Percentiles rank a stretch among this genome's conserved stretches.
phyloP scores from a whole-genome alignment of 2,888 invertebrate genomes.

The Tinea pellionella region DNA sequence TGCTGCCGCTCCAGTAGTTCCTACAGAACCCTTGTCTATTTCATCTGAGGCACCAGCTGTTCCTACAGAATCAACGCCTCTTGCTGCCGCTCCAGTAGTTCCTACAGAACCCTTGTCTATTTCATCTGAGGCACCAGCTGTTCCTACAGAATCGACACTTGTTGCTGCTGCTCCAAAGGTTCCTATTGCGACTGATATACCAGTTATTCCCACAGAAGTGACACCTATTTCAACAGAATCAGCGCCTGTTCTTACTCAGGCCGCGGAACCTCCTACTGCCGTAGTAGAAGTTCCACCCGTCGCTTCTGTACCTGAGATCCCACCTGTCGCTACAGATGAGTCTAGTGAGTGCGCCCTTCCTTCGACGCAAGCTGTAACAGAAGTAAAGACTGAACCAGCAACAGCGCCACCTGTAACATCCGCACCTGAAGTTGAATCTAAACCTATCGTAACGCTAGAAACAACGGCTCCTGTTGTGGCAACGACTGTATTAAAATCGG shows the following conservation, averaged over 20 bases:
- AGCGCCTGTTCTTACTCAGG: not conserved
- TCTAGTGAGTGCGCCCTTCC: not conserved
- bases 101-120: slow-evolving; percentile 19
- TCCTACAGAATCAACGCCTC: slow-evolving; percentile 18
- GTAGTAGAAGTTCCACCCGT: slow-evolving; percentile 21
- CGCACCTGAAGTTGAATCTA: slow-evolving; percentile 15
- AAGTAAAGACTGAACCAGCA: slow-evolving; percentile 11
- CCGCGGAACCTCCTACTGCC: slow-evolving; percentile 17
- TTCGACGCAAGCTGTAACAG: too few relatives aligned
- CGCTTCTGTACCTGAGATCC: slow-evolving; percentile 18
- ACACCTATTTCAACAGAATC: slow-evolving; percentile 17
- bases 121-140: slow-evolving; percentile 13
- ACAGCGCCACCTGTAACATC: slow-evolving; percentile 2
- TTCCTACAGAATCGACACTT: slow-evolving; percentile 15
- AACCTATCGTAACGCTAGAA: too few relatives aligned
- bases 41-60: too few relatives aligned
- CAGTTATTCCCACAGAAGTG: slow-evolving; percentile 16
- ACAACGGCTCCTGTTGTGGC: slow-evolving; percentile 12
- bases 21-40: too few relatives aligned
- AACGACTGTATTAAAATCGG: not conserved
- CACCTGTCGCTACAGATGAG: not conserved
- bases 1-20: slow-evolving; percentile 13
- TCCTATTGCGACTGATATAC: slow-evolving; percentile 18
- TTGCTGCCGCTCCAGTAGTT: slow-evolving; percentile 20
- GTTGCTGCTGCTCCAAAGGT: slow-evolving; percentile 17